phyloP scores from a whole-genome alignment of 2,113 vertebrate species.

The Promerops cafer region DNA sequence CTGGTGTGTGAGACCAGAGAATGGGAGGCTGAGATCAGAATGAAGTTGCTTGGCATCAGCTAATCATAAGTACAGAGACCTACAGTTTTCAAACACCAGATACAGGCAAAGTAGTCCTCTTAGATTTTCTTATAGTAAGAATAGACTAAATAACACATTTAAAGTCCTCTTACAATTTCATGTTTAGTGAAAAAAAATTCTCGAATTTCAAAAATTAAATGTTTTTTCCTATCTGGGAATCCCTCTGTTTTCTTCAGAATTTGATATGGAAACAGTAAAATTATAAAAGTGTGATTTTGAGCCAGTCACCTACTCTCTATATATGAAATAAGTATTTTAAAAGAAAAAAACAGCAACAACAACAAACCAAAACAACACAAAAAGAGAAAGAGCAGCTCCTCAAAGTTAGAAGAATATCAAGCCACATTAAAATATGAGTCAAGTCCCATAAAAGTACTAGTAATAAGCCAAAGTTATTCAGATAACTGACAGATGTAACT shows the following conservation, averaged over 20 bases:
- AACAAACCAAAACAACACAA: neutral
- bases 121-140: neutral
- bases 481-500: neutral
- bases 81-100: neutral
- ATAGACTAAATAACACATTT: neutral
- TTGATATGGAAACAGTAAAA: neutral
- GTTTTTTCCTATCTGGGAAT: neutral
- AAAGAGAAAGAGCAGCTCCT: neutral
- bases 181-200: neutral
- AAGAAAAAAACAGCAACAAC: neutral
- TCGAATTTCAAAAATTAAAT: neutral
- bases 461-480: neutral
- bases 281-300: neutral
- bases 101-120: neutral
- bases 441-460: neutral
- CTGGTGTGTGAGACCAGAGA: neutral
- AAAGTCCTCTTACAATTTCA: neutral
- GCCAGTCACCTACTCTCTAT: neutral
- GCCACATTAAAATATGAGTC: neutral
- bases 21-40: neutral
- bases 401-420: neutral
- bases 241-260: neutral
- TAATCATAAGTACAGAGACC: neutral
- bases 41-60: accelerated
- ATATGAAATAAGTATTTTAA: neutral